Evolutionary conservation across 2,797 vertebrate species (phyloP).

Genomic region (Siniperca undulata): DNA sequence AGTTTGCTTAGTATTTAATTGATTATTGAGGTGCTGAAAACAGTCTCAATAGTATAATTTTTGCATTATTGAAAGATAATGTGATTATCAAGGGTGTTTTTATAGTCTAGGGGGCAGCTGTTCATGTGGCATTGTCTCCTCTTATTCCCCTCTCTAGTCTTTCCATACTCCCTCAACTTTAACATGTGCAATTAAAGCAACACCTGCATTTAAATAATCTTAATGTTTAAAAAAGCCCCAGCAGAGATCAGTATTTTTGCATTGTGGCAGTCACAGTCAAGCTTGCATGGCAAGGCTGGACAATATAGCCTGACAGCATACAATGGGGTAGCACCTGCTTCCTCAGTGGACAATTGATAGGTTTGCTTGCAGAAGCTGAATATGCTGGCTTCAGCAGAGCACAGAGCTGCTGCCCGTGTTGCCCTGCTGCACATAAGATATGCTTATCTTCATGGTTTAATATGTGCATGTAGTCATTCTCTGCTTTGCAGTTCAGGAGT

Average conservation of each 20-base stretch:
- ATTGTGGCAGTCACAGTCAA: not conserved
- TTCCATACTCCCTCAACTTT: not conserved
- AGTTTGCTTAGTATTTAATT: not conserved
- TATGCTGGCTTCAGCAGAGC: slow-evolving; percentile 9
- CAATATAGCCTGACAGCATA: slow-evolving; percentile 28
- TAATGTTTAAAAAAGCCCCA: not conserved
- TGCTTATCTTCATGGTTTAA: not conserved
- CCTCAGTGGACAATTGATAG: slow-evolving; percentile 65
- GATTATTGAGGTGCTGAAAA: not conserved
- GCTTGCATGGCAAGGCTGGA: slow-evolving; percentile 29
- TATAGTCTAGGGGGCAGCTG: not conserved
- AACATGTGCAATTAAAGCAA: not conserved
- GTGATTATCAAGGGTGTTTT: not conserved
- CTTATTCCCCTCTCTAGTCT: not conserved
- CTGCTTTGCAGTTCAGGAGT: not conserved
- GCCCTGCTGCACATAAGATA: slow-evolving; percentile 8
- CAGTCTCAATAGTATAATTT: not conserved
- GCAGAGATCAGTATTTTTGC: not conserved
- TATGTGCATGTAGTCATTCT: not conserved
- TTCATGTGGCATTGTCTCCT: not conserved
- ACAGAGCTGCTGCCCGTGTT: not conserved
- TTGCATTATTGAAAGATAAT: not conserved
- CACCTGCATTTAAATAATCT: not conserved
- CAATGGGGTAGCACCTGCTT: slow-evolving; percentile 75
- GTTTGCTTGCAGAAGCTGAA: slow-evolving; percentile 1